Conservation (phyloP, 92 coral and sea anemone genomes). For the Blastomussa wellsi region DNA sequence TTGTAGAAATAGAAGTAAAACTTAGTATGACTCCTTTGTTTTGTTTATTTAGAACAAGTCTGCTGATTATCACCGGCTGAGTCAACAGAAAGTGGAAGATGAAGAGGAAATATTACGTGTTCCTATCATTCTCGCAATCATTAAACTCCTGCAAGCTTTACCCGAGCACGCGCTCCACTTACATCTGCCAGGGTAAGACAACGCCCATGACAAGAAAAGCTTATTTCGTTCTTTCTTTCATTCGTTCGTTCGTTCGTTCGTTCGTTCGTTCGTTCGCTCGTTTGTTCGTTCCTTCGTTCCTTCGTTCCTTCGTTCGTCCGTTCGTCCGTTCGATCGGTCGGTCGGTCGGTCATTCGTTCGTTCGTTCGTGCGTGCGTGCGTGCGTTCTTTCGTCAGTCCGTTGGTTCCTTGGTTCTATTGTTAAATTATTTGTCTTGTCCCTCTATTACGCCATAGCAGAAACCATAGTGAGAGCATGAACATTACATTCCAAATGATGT, state of each 20-base stretch:
- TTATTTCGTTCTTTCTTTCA: not conserved
- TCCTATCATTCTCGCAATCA: slow-evolving; percentile 87
- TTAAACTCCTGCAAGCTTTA: slow-evolving; percentile 84
- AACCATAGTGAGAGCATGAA: too few species aligned
- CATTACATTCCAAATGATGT: too few species aligned
- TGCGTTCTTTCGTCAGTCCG: not conserved
- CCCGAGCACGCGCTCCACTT: slow-evolving; percentile 88
- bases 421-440: not conserved
- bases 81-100: slow-evolving; percentile 77
- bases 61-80: slow-evolving; percentile 70
- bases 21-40: not conserved
- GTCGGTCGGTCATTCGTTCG: not conserved
- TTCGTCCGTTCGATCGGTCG: not conserved
- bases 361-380: not conserved
- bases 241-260: not conserved
- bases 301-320: not conserved
- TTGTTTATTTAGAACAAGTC: slow-evolving; percentile 27
- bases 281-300: not conserved
- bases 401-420: not conserved
- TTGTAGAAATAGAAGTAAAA: not conserved
- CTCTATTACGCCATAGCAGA: too few species aligned
- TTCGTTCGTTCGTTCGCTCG: not conserved
- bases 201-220: not conserved
- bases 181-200: slow-evolving; percentile 90
- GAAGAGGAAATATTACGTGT: slow-evolving; percentile 88